Conservation (phyloP, 2,797 vertebrate genomes). For the Ficedula albicollis region DNA sequence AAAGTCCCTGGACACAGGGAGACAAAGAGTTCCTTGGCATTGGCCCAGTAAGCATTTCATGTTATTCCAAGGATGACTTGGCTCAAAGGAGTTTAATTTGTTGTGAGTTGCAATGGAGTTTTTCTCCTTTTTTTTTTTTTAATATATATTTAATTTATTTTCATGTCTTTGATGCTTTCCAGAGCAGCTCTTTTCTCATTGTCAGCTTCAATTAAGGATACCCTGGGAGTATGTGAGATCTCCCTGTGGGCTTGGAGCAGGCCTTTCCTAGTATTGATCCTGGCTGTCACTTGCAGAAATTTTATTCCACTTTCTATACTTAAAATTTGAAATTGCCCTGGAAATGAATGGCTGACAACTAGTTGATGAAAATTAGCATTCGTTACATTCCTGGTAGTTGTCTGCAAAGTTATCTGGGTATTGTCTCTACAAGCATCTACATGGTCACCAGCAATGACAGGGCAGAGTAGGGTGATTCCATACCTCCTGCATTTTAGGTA, state of each 20-base stretch:
- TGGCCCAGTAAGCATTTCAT: neutral
- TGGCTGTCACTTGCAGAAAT: neutral
- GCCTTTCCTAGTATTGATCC: neutral
- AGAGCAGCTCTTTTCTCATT: neutral
- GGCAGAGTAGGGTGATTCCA: neutral
- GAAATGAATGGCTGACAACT: neutral
- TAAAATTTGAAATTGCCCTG: neutral
- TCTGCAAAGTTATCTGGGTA: neutral
- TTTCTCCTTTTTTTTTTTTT: neutral
- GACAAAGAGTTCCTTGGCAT: neutral
- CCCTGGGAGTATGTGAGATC: neutral
- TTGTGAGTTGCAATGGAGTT: neutral
- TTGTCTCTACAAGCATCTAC: neutral
- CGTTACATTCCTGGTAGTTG: neutral
- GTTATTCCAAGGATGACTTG: constrained; percentile 12
- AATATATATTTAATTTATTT: neutral
- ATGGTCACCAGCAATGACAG: neutral
- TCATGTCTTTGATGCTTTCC: constrained; percentile 1
- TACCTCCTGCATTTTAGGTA: accelerated
- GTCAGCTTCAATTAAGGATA: neutral
- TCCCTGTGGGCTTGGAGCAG: neutral
- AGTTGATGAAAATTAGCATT: neutral
- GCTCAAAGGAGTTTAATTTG: neutral
- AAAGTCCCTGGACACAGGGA: neutral
- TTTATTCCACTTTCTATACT: neutral